A percentile compares a stretch with the other conserved stretches of the same genome.
These are phyloP conservation scores for Oncorhynchus mykiss DNA, from an alignment of 2,113 vertebrate genomes.

Conservation along the genomic window DNA sequence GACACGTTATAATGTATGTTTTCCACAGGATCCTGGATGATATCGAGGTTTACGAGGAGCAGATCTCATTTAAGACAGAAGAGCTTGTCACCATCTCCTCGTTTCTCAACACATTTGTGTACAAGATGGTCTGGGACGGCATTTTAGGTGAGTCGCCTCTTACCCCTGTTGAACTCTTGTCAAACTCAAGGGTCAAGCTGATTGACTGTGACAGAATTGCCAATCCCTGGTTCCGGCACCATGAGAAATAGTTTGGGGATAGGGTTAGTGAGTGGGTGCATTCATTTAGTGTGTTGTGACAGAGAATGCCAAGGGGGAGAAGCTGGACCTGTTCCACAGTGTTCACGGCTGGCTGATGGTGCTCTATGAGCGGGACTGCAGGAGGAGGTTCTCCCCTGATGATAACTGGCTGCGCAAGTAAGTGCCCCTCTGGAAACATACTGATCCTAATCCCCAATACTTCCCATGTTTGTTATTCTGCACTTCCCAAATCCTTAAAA, in stretches of 20 bases:
- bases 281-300: slow-evolving; percentile 23
- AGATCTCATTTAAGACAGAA: slow-evolving; percentile 96
- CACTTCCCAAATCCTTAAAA: not conserved
- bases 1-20: not conserved
- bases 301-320: slow-evolving; percentile 95
- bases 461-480: not conserved
- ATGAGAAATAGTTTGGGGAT: too few species aligned
- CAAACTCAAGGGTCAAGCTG: not conserved
- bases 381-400: slow-evolving; percentile 88
- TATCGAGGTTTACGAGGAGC: slow-evolving; percentile 98
- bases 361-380: slow-evolving; percentile 92
- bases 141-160: slow-evolving; percentile 83
- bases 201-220: not conserved
- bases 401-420: slow-evolving; percentile 97
- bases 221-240: too few species aligned
- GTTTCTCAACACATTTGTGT: slow-evolving; percentile 96
- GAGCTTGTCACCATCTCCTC: slow-evolving; percentile 96
- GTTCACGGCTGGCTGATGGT: slow-evolving; percentile 98
- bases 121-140: slow-evolving; percentile 98
- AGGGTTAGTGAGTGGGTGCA: too few species aligned
- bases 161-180: not conserved
- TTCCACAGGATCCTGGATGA: slow-evolving; percentile 91
- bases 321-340: slow-evolving; percentile 92
- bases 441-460: not conserved
- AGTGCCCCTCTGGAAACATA: slow-evolving; percentile 36